These are phyloP conservation scores for Paramuricea clavata DNA, from an alignment of 92 coral and sea anemone species.

Conservation along the genomic window DNA sequence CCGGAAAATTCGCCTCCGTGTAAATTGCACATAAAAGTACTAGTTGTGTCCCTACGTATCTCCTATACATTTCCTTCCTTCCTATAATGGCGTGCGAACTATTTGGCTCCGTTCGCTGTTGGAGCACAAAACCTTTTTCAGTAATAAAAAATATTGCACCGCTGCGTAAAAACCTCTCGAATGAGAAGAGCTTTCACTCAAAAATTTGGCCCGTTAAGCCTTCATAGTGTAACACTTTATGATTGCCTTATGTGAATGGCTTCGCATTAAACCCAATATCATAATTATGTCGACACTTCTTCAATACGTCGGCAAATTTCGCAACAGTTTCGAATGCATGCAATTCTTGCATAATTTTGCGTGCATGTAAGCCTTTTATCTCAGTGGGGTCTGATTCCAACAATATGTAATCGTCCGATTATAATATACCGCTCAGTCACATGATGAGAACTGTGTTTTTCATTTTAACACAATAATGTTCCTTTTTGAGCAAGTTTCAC, in stretches of 20 bases:
- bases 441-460: no score
- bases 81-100: background rate
- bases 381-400: no score
- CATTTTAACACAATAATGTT: no score
- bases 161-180: slow-evolving; percentile 23
- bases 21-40: background rate
- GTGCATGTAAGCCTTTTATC: background rate
- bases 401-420: no score
- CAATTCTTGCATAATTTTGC: background rate
- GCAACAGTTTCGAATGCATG: background rate
- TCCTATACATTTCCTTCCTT: no score
- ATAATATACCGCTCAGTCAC: no score
- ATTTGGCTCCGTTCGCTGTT: background rate
- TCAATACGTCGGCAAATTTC: background rate
- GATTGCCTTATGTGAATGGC: background rate
- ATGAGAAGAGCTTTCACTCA: slow-evolving; percentile 27
- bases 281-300: background rate
- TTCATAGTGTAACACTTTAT: slow-evolving; percentile 4
- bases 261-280: slow-evolving; percentile 18
- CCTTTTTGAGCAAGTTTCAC: background rate
- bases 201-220: background rate
- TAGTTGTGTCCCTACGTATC: no score
- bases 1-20: background rate
- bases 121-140: slow-evolving; percentile 27
- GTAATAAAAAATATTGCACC: slow-evolving; percentile 46